Percentiles rank a stretch among this genome's conserved stretches.
phyloP scores from a whole-genome alignment of 2,113 vertebrate species.

The Aptenodytes patagonicus region DNA sequence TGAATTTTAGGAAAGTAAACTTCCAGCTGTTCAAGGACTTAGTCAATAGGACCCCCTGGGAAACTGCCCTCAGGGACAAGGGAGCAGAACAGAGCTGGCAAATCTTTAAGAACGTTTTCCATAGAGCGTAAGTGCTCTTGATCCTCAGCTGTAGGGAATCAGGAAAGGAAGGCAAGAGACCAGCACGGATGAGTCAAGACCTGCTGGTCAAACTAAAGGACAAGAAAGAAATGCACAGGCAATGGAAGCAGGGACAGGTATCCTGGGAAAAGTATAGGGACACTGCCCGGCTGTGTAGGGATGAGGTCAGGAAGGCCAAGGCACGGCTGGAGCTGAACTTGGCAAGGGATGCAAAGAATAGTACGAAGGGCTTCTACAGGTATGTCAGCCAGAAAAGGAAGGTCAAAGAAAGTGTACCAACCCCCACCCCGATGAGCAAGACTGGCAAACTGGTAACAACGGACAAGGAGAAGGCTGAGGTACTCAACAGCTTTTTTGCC shows the following conservation, averaged over 20 bases:
- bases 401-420: background rate
- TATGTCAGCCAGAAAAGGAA: background rate
- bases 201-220: background rate
- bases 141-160: background rate
- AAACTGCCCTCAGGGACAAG: background rate
- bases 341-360: too few species aligned
- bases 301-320: background rate
- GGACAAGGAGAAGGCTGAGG: background rate
- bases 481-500: background rate
- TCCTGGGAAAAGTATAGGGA: background rate
- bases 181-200: background rate
- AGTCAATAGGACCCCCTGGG: too few species aligned
- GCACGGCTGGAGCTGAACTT: background rate
- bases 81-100: background rate
- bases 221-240: background rate
- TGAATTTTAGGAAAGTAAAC: background rate
- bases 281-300: background rate
- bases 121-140: background rate
- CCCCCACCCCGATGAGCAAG: fast-evolving
- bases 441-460: background rate
- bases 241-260: background rate
- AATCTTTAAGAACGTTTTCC: background rate
- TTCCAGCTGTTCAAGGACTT: background rate
- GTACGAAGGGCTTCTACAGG: background rate
- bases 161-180: background rate